These are phyloP conservation scores for Andricus grossulariae DNA, from an alignment of 1,140 invertebrate genomes.

Conservation along the genomic window DNA sequence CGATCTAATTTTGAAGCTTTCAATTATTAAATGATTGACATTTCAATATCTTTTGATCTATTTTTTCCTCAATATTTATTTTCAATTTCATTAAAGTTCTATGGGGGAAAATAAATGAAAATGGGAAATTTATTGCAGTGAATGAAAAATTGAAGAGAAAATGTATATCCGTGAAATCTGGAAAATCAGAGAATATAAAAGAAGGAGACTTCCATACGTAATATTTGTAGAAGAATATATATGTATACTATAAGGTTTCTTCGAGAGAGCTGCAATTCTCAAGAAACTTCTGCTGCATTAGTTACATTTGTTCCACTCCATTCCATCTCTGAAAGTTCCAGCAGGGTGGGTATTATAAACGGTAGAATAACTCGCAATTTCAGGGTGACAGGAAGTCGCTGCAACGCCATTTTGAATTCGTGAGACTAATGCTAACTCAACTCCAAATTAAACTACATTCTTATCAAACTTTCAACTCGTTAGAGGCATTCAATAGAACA, in stretches of 20 bases:
- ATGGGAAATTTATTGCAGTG: no score
- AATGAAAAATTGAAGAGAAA: no score
- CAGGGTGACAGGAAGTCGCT: constrained; percentile 26
- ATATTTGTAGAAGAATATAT: no score
- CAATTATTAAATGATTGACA: no score
- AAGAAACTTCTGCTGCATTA: constrained; percentile 25
- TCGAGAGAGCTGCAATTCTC: constrained; percentile 1
- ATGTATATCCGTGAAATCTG: no score
- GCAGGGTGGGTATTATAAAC: constrained; percentile 24
- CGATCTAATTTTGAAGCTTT: no score
- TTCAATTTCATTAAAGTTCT: no score
- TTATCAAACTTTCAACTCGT: constrained; percentile 20
- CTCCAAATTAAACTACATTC: constrained; percentile 23
- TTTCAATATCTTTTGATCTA: no score
- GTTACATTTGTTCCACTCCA: constrained; percentile 28
- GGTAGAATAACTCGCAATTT: constrained; percentile 29
- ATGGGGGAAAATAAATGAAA: no score
- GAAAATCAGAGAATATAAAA: no score
- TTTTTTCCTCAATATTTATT: no score
- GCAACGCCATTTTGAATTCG: constrained; percentile 26
- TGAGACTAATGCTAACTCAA: constrained; percentile 26
- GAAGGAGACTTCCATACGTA: no score
- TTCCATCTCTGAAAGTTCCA: constrained; percentile 27
- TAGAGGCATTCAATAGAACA: background rate
- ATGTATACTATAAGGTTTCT: background rate